Base-by-base conservation (phyloP, 2,113 vertebrate species). In the Caloenas nicobarica region DNA sequence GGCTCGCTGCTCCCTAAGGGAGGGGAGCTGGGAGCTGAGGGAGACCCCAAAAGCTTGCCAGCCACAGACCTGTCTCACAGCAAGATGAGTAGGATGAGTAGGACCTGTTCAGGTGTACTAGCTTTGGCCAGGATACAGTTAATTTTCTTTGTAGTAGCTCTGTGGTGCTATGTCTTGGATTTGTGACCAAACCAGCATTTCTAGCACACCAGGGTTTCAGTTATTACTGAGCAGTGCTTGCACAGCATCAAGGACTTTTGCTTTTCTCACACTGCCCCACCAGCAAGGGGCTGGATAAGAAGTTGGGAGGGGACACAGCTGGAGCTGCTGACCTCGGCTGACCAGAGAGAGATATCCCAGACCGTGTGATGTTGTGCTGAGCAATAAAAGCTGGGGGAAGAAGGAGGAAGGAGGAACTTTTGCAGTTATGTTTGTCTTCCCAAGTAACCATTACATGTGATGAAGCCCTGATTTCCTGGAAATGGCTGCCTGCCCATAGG, bases 331-430 rank as follows among this genome's bases (percentile, higher is more conserved):
- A 51, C 22, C 22, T 11, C 36, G 61, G 1, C 13, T 51, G 31
- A 34, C 25, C 10, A 18, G 42, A 51, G 4, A 11, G 4, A 14
- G 24, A 48, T 64, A 71, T 40, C 13, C 50, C 57, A 72, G 3
- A 48, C n/a, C 19, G 21, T 48, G n/a, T 25, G 50, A 25, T 1
- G 3, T 64, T 15, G n/a, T 0, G 1, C 8, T 46, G 11, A 46
- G 74, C 38, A 44, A 62, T 78, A 54, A 70, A 60, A 86, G 25
- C 44, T 53, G 34, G 16, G 16, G 7, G 21, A 72, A 53, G 25
- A 72, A 53, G 46, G 19, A 34, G 25, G 31, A 71, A 69, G n/a
- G 10, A n/a, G 25, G 16, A 62, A 31, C 42, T 66, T 40, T 19
- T 40, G 24, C 53, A 40, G 13, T n/a, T n/a, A n/a, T n/a, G n/a